phyloP scores from a whole-genome alignment of 2,797 vertebrate genomes.

The Channa striata region DNA sequence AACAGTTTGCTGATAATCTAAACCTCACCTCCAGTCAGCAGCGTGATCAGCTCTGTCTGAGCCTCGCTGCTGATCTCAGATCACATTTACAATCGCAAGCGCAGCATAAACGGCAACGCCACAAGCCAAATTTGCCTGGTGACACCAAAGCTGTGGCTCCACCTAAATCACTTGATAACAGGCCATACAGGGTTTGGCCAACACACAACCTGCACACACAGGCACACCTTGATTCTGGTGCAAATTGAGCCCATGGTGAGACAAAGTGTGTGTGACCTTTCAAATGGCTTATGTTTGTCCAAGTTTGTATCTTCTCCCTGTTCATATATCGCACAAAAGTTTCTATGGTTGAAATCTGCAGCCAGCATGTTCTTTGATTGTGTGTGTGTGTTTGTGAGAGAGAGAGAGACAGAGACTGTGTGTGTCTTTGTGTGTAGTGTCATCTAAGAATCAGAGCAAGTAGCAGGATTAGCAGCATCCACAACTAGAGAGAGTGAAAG shows the following conservation, averaged over 20 bases:
- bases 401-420: too few relatives aligned
- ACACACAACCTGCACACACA: slow-evolving; percentile 22
- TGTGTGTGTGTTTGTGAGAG: slow-evolving; percentile 16
- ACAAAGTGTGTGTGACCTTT: slow-evolving; percentile 22
- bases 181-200: slow-evolving; percentile 20
- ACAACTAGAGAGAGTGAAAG: slow-evolving; percentile 25
- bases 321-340: not conserved
- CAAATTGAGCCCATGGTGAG: slow-evolving; percentile 2
- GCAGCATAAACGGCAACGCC: not conserved
- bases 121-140: slow-evolving; percentile 12
- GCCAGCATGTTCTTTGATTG: slow-evolving; percentile 4
- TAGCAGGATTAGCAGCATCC: slow-evolving; percentile 34
- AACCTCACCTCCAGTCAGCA: slow-evolving; percentile 23
- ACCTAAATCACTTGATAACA: slow-evolving; percentile 10
- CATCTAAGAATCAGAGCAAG: slow-evolving; percentile 35
- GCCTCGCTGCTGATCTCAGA: slow-evolving; percentile 30
- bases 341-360: slow-evolving; percentile 1
- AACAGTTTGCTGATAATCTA: slow-evolving; percentile 35
- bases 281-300: slow-evolving; percentile 2
- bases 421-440: not conserved
- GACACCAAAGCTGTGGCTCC: not conserved
- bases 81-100: slow-evolving; percentile 29
- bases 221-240: slow-evolving; percentile 18
- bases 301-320: not conserved
- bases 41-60: slow-evolving; percentile 6